Percentiles rank a stretch among this genome's conserved stretches.
phyloP scores from a whole-genome alignment of 2,888 invertebrate genomes.

The Drosophila rellima region DNA sequence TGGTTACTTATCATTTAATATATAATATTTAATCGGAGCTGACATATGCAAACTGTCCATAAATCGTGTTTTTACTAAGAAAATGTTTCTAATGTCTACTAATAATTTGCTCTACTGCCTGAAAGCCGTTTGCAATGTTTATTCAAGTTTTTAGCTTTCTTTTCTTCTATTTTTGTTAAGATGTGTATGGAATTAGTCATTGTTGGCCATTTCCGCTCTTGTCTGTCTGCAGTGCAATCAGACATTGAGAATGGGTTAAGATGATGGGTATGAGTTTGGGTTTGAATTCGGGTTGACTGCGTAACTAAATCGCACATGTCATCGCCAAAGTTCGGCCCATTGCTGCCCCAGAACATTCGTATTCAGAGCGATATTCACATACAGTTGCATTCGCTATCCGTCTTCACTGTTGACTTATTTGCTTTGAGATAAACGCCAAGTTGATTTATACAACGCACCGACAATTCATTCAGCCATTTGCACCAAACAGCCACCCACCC shows the following conservation, averaged over 20 bases:
- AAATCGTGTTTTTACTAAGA: background rate
- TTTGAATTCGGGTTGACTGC: slow-evolving; percentile 34
- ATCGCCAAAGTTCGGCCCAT: slow-evolving; percentile 43
- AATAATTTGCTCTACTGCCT: background rate
- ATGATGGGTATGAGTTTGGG: background rate
- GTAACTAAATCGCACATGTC: slow-evolving; percentile 78
- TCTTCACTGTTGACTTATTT: slow-evolving; percentile 82
- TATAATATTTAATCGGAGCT: no score
- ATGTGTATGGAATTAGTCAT: slow-evolving; percentile 58
- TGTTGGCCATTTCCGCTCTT: slow-evolving; percentile 52
- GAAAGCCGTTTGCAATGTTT: slow-evolving; percentile 19
- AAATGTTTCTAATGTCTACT: no score
- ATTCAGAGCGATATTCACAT: slow-evolving; percentile 15
- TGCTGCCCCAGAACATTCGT: slow-evolving; percentile 10
- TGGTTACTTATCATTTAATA: no score
- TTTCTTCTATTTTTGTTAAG: slow-evolving; percentile 19
- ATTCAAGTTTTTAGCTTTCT: background rate
- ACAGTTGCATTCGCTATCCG: slow-evolving; percentile 73
- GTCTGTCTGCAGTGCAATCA: slow-evolving; percentile 38
- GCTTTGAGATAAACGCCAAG: slow-evolving; percentile 81
- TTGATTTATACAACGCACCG: slow-evolving; percentile 80
- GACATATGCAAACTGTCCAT: no score
- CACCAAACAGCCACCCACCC: slow-evolving; percentile 59
- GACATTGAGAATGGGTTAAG: slow-evolving; percentile 5
- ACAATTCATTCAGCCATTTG: slow-evolving; percentile 79